A percentile compares a stretch with the other conserved stretches of the same genome.
Conservation (phyloP, 2,113 vertebrate species). For the Chloebia gouldiae region DNA sequence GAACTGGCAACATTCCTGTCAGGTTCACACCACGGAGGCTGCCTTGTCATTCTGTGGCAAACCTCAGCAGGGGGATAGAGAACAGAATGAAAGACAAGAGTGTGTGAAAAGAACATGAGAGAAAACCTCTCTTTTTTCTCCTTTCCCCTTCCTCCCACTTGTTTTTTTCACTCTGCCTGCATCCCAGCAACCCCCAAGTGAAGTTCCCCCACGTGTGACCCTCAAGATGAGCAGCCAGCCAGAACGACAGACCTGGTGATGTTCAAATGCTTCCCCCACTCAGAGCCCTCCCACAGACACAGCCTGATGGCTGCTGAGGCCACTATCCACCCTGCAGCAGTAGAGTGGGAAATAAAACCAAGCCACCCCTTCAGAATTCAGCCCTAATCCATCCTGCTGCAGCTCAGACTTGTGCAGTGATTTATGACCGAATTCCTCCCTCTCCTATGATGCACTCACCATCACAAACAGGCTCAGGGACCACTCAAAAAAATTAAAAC, state of each 20-base stretch:
- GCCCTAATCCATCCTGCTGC: conserved; percentile 10
- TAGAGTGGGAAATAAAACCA: not conserved
- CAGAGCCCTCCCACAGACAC: not conserved
- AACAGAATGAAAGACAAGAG: not conserved
- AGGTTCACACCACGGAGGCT: not conserved
- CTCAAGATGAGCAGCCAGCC: not conserved
- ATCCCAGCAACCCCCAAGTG: not conserved
- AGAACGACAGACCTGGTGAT: not conserved
- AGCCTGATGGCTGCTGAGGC: not conserved
- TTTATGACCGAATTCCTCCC: not conserved
- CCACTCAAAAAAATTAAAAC: not conserved
- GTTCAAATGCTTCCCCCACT: not conserved
- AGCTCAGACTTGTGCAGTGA: not conserved
- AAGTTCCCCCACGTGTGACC: not conserved
- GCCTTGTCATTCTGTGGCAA: not conserved
- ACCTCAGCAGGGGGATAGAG: not conserved
- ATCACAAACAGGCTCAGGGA: not conserved
- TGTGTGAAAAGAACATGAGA: not conserved
- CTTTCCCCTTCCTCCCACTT: too few species aligned
- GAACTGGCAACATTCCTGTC: not conserved
- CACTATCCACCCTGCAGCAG: not conserved
- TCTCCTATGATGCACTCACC: not conserved
- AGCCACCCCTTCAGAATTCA: not conserved
- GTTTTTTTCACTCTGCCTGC: not conserved
- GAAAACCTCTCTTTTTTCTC: not conserved